A percentile compares a stretch with the other conserved stretches of the same genome.
phyloP scores from a whole-genome alignment of 2,888 invertebrate genomes.

The Agriopis leucophaearia region DNA sequence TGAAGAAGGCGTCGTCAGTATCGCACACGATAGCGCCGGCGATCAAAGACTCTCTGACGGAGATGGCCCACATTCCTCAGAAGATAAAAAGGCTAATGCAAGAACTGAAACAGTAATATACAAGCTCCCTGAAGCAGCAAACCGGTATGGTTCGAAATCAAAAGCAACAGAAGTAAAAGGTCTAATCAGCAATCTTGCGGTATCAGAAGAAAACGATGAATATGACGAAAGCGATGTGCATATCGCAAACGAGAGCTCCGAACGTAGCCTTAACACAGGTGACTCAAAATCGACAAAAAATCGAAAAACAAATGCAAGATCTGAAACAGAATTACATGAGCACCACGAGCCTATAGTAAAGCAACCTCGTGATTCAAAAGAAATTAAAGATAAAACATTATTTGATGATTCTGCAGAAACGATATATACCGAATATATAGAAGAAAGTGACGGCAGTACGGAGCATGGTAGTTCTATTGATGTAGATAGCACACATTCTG shows the following conservation, averaged over 20 bases:
- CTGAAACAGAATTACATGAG: neutral
- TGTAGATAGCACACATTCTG: neutral
- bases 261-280: neutral
- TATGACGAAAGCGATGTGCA: neutral
- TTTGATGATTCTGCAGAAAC: neutral
- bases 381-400: neutral
- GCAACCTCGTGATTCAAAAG: neutral
- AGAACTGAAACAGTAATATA: constrained; percentile 69
- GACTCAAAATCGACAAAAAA: neutral
- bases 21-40: constrained; percentile 71
- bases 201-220: neutral
- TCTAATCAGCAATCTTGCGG: neutral
- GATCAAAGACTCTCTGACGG: constrained; percentile 75
- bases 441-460: neutral
- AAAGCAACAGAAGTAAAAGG: neutral
- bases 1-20: constrained; percentile 68
- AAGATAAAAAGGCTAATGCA: constrained; percentile 76
- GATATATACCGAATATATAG: neutral
- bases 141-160: neutral
- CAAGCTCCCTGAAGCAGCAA: neutral
- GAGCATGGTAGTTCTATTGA: neutral
- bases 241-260: neutral
- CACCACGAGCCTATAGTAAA: neutral
- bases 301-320: neutral
- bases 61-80: constrained; percentile 74